Conservation (phyloP, 2,113 vertebrate genomes). For the Uropsilus gracilis region DNA sequence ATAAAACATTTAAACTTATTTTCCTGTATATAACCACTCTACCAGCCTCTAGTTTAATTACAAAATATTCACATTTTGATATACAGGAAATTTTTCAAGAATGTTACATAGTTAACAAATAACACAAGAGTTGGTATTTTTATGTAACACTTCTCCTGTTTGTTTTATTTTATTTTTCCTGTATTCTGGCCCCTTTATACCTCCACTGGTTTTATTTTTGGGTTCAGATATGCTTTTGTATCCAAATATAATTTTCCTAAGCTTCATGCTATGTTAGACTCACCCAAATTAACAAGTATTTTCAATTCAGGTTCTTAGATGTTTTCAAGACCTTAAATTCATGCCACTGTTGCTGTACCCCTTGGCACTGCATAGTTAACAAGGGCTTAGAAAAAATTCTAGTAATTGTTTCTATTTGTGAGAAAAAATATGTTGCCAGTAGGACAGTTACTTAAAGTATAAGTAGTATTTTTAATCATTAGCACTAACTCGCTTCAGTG, state of each 20-base stretch:
- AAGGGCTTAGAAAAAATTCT: conserved; percentile 10
- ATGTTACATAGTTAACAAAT: not conserved
- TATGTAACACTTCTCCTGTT: not conserved
- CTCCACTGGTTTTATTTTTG: not conserved
- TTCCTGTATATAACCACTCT: not conserved
- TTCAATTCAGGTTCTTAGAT: conserved; percentile 24
- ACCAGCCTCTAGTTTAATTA: not conserved
- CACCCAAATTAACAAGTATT: not conserved
- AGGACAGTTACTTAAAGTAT: not conserved
- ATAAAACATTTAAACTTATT: not conserved
- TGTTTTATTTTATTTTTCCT: not conserved
- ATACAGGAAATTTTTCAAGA: not conserved
- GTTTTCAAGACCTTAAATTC: not conserved
- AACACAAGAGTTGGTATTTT: not conserved
- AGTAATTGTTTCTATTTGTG: conserved; percentile 26
- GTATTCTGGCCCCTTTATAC: not conserved
- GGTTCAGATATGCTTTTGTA: not conserved
- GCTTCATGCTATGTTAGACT: not conserved
- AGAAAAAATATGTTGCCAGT: conserved; percentile 37
- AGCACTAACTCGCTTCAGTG: not conserved
- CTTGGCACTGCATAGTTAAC: conserved; percentile 10
- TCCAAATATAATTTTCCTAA: conserved; percentile 4
- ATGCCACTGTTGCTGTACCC: not conserved
- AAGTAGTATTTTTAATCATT: conserved; percentile 54
- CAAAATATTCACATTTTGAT: not conserved